These are phyloP conservation scores for Tiphia femorata DNA, from an alignment of 2,888 invertebrate species.

Conservation along the genomic window DNA sequence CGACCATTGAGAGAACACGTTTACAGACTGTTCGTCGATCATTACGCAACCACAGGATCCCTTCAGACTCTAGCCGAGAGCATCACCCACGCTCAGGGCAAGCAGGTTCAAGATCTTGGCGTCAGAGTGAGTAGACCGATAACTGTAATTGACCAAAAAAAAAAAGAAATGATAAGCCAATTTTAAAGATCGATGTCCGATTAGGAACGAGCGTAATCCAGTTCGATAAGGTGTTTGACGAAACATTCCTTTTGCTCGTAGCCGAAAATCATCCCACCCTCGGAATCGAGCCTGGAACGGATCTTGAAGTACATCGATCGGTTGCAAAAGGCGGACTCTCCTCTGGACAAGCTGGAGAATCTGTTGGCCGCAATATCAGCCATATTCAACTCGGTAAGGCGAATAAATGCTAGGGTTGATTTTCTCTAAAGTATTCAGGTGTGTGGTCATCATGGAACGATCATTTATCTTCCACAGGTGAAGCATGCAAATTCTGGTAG, in stretches of 20 bases:
- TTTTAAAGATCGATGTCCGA: too few species aligned
- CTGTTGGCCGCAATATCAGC: constrained; percentile 89
- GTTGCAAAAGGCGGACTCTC: constrained; percentile 92
- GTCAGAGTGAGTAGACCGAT: constrained; percentile 73
- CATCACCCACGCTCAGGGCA: constrained; percentile 78
- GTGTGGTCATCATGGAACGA: neutral
- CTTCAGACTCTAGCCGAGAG: constrained; percentile 81
- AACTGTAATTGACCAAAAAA: too few species aligned
- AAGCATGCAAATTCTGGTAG: constrained; percentile 75
- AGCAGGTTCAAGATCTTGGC: constrained; percentile 78
- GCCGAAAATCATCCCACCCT: constrained; percentile 83
- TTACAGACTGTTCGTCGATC: constrained; percentile 87
- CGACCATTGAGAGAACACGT: constrained; percentile 87
- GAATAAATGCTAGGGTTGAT: neutral
- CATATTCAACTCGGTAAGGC: constrained; percentile 84
- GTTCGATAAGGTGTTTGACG: too few species aligned
- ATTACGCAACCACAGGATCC: constrained; percentile 83
- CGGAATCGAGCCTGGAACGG: constrained; percentile 79
- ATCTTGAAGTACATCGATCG: constrained; percentile 84
- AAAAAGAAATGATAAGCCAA: too few species aligned
- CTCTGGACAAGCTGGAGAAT: constrained; percentile 92
- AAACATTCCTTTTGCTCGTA: constrained; percentile 40
- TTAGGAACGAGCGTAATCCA: neutral
- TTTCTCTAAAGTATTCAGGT: too few species aligned
- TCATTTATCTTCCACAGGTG: constrained; percentile 70